Conservation (phyloP, 1,140 invertebrate species). For the Trachymyrmex septentrionalis region DNA sequence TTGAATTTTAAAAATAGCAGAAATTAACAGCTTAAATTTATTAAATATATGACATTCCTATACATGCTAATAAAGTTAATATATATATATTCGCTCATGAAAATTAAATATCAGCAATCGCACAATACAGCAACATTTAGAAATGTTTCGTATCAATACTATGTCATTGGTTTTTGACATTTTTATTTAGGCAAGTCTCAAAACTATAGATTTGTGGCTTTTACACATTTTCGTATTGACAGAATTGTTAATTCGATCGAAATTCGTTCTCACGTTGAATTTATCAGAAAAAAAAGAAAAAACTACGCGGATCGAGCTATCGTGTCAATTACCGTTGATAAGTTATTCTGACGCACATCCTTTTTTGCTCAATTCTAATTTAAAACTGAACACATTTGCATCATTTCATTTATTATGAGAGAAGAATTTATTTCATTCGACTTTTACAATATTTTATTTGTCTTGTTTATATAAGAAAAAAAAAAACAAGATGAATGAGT, state of each 20-base stretch:
- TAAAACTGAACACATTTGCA: constrained; percentile 24
- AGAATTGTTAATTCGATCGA: constrained; percentile 40
- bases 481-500: background rate
- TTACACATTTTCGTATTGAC: constrained; percentile 6
- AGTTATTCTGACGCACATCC: constrained; percentile 13
- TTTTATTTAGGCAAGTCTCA: background rate
- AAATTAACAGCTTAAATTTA: background rate
- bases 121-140: background rate
- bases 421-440: background rate
- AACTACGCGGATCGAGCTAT: background rate
- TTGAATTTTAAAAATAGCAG: background rate
- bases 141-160: background rate
- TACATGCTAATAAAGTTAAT: constrained; percentile 8
- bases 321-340: constrained; percentile 2
- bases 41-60: background rate
- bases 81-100: background rate
- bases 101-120: background rate
- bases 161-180: background rate
- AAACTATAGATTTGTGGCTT: background rate
- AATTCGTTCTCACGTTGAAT: constrained; percentile 26
- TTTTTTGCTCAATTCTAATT: background rate
- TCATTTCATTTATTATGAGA: constrained; percentile 16
- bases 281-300: no score
- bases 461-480: background rate
- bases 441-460: background rate